Evolutionary conservation across 2,113 vertebrate species (phyloP).

Genomic region (Zootoca vivipara): DNA sequence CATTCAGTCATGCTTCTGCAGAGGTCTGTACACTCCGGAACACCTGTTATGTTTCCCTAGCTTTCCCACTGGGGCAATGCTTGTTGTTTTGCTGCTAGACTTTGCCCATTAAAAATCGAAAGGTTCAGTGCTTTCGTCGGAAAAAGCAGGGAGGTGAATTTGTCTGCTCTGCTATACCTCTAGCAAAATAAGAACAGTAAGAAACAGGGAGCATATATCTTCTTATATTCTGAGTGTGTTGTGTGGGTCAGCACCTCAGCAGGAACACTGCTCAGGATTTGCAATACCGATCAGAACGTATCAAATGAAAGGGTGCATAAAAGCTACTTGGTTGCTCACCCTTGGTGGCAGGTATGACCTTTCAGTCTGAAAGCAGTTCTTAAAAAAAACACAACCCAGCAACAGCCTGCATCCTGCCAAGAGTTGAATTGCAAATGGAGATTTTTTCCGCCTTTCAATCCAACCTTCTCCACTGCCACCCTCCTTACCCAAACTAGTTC

Average conservation of each 20-base stretch:
- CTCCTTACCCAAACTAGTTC: neutral
- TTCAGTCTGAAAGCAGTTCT: conserved; percentile 17
- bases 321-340: neutral
- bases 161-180: neutral
- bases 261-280: conserved; percentile 12
- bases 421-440: neutral
- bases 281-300: conserved; percentile 1
- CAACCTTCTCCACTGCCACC: neutral
- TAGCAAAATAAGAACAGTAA: conserved; percentile 9
- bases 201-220: neutral
- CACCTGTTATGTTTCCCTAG: neutral
- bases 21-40: neutral
- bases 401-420: neutral
- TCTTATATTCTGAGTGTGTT: neutral
- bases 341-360: neutral
- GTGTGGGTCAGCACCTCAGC: conserved; percentile 17
- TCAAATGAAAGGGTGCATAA: conserved; percentile 17
- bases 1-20: neutral
- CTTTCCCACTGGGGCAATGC: neutral
- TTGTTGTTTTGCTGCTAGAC: neutral
- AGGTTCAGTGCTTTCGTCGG: neutral
- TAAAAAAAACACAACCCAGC: neutral
- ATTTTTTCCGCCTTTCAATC: neutral
- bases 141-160: neutral
- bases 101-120: conserved; percentile 7